Conservation (phyloP, 2,113 vertebrate genomes). For the Nannospalax galili region DNA sequence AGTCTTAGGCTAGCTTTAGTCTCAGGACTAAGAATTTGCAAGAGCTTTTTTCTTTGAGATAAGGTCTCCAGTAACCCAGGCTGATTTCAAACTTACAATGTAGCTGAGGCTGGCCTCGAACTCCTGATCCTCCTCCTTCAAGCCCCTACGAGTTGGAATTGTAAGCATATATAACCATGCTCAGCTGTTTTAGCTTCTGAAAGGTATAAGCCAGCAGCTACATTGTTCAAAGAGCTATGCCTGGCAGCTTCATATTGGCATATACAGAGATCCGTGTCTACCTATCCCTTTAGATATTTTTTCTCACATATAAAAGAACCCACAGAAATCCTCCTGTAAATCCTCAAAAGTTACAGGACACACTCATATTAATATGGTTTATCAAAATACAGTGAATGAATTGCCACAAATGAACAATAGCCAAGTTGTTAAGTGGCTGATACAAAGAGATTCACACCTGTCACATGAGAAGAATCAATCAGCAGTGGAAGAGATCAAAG, state of each 20-base stretch:
- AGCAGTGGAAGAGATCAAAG: constrained; percentile 68
- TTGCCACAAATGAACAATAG: constrained; percentile 64
- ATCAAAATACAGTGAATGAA: constrained; percentile 29
- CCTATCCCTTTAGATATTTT: neutral
- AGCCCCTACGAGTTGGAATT: neutral
- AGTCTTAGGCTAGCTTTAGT: neutral
- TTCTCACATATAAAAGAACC: neutral
- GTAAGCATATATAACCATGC: neutral
- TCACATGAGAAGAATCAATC: constrained; percentile 57
- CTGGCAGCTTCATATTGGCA: neutral
- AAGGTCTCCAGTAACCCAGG: neutral
- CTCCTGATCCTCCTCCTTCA: neutral
- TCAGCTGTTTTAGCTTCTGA: constrained; percentile 9
- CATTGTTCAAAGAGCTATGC: neutral
- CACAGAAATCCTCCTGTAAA: neutral
- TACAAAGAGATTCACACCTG: constrained; percentile 64
- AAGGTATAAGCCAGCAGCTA: constrained; percentile 14
- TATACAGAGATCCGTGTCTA: neutral
- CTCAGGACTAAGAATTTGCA: neutral
- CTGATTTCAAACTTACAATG: neutral
- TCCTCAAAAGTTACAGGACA: constrained; percentile 10
- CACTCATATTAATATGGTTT: constrained; percentile 59
- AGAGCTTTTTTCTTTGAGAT: neutral
- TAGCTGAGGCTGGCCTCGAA: neutral
- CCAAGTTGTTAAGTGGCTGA: constrained; percentile 59